A percentile compares a stretch with the other conserved stretches of the same genome.
These are phyloP conservation scores for Nesoenas mayeri DNA, from an alignment of 2,113 vertebrate genomes.

Conservation along the genomic window DNA sequence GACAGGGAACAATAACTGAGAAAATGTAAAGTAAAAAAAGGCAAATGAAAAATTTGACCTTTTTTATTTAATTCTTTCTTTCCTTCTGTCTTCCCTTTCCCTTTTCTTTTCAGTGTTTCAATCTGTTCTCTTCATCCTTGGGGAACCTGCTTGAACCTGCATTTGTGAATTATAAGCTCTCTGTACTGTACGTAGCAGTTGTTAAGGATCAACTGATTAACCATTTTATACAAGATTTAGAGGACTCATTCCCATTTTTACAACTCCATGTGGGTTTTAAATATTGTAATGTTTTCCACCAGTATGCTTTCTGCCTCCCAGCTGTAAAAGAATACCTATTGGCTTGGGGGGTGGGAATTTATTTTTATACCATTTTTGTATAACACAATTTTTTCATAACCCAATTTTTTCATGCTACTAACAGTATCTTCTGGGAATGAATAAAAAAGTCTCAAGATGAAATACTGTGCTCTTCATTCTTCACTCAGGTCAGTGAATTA, in stretches of 20 bases:
- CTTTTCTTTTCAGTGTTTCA: constrained; percentile 47
- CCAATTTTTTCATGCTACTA: background rate
- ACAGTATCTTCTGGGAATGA: constrained; percentile 39
- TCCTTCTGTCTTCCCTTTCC: background rate
- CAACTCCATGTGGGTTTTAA: constrained; percentile 70
- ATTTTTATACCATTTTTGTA: constrained; percentile 8
- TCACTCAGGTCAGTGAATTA: background rate
- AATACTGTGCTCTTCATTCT: background rate
- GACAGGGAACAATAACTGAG: background rate
- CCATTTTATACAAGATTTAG: constrained; percentile 72
- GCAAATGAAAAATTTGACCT: constrained; percentile 42
- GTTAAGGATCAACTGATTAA: constrained; percentile 69
- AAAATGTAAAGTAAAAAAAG: constrained; percentile 44
- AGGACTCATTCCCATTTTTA: constrained; percentile 71
- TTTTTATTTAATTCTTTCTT: constrained; percentile 48
- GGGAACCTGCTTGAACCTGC: constrained; percentile 61
- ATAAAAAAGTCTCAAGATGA: background rate
- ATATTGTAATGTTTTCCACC: constrained; percentile 71
- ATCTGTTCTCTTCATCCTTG: constrained; percentile 51
- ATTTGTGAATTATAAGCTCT: constrained; percentile 61
- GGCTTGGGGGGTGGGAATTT: background rate
- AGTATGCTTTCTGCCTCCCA: constrained; percentile 61
- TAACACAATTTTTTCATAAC: background rate
- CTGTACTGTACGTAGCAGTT: constrained; percentile 21
- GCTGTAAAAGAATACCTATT: constrained; percentile 60